phyloP scores from a whole-genome alignment of 2,888 invertebrate species.

The Meteorus colon region DNA sequence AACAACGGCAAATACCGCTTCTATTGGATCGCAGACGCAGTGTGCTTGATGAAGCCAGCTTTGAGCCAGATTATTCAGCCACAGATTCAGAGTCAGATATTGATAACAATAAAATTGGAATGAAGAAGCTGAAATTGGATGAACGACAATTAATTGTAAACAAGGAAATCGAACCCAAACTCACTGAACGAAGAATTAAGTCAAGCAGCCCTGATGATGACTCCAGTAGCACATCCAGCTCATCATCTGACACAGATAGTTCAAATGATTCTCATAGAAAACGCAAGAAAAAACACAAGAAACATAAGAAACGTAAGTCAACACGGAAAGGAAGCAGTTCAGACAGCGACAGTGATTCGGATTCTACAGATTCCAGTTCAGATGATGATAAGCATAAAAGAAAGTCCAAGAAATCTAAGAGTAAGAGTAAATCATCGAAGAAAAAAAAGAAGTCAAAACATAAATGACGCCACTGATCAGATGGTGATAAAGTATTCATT shows the following conservation, averaged over 20 bases:
- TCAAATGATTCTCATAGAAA: slow-evolving; percentile 75
- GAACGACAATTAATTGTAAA: slow-evolving; percentile 37
- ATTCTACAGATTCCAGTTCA: slow-evolving; percentile 79
- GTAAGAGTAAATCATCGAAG: slow-evolving; percentile 81
- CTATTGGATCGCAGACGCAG: slow-evolving; percentile 80
- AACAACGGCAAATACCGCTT: slow-evolving; percentile 65
- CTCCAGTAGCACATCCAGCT: slow-evolving; percentile 73
- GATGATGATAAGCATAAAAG: slow-evolving; percentile 81
- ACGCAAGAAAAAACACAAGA: slow-evolving; percentile 79
- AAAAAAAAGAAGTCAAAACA: slow-evolving; percentile 84
- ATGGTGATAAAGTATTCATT: not conserved
- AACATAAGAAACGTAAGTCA: slow-evolving; percentile 75
- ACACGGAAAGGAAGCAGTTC: slow-evolving; percentile 78
- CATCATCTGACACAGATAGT: slow-evolving; percentile 73
- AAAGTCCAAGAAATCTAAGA: slow-evolving; percentile 78
- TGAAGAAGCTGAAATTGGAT: slow-evolving; percentile 29
- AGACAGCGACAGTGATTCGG: slow-evolving; percentile 79
- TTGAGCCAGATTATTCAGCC: slow-evolving; percentile 85
- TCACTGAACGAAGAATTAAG: slow-evolving; percentile 69
- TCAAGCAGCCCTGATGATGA: slow-evolving; percentile 75
- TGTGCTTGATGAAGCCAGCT: slow-evolving; percentile 82
- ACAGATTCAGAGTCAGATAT: slow-evolving; percentile 80
- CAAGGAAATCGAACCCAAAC: slow-evolving; percentile 61
- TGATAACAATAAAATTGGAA: slow-evolving; percentile 65
- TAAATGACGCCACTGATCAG: slow-evolving; percentile 69